Evolutionary conservation across 2,888 invertebrate genomes (phyloP).

Genomic region (Mythimna pallens): DNA sequence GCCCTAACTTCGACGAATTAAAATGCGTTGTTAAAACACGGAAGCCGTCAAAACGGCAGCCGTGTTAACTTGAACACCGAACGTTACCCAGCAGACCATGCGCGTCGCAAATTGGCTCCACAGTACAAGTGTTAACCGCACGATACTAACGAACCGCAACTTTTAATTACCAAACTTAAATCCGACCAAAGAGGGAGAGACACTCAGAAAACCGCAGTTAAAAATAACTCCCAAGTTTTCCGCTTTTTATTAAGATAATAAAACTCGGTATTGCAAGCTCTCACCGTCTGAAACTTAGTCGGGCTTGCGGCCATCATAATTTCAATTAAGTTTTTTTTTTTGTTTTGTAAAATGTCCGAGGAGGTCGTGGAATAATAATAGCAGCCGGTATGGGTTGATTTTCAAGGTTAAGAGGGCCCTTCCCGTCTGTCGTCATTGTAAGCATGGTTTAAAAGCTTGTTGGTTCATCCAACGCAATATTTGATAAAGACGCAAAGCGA

Average conservation of each 20-base stretch:
- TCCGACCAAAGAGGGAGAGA: constrained; percentile 72
- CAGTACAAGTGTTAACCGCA: constrained; percentile 69
- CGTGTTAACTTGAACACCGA: constrained; percentile 52
- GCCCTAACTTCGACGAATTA: constrained; percentile 17
- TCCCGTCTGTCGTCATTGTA: neutral
- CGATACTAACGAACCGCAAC: constrained; percentile 76
- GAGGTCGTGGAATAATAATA: constrained; percentile 42
- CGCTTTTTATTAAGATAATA: constrained; percentile 79
- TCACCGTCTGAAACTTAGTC: constrained; percentile 68
- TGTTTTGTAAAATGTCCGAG: constrained; percentile 37
- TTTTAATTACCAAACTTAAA: constrained; percentile 87
- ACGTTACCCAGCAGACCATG: constrained; percentile 55
- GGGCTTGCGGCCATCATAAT: constrained; percentile 71
- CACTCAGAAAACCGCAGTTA: constrained; percentile 75
- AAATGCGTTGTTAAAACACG: constrained; percentile 34
- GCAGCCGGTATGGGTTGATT: neutral
- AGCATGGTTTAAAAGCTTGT: too few species aligned
- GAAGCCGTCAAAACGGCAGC: constrained; percentile 44
- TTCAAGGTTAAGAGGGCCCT: neutral
- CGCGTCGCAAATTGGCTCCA: constrained; percentile 71
- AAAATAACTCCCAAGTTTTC: constrained; percentile 69
- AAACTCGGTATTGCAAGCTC: constrained; percentile 71
- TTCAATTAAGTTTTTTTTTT: constrained; percentile 75
- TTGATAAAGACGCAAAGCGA: too few species aligned
- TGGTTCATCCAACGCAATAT: too few species aligned